phyloP scores from a whole-genome alignment of 2,888 invertebrate genomes.

The Tortrix viridana region DNA sequence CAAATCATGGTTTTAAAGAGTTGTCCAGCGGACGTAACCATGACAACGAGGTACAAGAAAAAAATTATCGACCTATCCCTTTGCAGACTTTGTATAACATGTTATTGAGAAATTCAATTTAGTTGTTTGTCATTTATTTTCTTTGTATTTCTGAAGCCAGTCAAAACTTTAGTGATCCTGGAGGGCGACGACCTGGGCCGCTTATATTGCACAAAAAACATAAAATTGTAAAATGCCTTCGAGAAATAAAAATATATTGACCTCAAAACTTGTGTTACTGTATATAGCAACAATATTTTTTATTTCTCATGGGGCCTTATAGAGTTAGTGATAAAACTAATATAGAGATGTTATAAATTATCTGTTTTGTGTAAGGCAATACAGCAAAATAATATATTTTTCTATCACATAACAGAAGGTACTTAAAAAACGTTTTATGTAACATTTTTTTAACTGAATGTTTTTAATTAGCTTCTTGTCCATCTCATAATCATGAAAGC shows the following conservation, averaged over 20 bases:
- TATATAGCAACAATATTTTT: conserved; percentile 39
- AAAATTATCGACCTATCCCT: too few species aligned
- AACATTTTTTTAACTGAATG: background rate
- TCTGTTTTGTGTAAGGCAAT: conserved; percentile 23
- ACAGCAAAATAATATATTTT: conserved; percentile 47
- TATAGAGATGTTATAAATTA: conserved; percentile 7
- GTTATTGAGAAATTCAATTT: conserved; percentile 2
- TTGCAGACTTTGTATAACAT: background rate
- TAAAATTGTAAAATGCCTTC: conserved; percentile 41
- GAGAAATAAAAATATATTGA: conserved; percentile 49
- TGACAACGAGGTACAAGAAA: too few species aligned
- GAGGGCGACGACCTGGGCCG: conserved; percentile 53
- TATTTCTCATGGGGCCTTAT: conserved; percentile 28
- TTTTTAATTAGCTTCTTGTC: too few species aligned
- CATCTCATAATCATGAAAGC: too few species aligned
- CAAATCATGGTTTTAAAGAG: too few species aligned
- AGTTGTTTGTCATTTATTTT: conserved; percentile 1
- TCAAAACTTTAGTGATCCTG: conserved; percentile 26
- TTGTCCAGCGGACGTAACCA: too few species aligned
- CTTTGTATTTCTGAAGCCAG: conserved; percentile 22
- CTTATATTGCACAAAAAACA: conserved; percentile 67
- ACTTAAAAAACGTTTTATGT: conserved; percentile 18
- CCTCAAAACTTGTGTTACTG: conserved; percentile 21
- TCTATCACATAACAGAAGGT: conserved; percentile 41
- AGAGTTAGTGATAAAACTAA: conserved; percentile 18